Percentiles rank a stretch among this genome's conserved stretches.
Evolutionary conservation across 2,113 vertebrate genomes (phyloP).

Genomic region (Felis chaus): DNA sequence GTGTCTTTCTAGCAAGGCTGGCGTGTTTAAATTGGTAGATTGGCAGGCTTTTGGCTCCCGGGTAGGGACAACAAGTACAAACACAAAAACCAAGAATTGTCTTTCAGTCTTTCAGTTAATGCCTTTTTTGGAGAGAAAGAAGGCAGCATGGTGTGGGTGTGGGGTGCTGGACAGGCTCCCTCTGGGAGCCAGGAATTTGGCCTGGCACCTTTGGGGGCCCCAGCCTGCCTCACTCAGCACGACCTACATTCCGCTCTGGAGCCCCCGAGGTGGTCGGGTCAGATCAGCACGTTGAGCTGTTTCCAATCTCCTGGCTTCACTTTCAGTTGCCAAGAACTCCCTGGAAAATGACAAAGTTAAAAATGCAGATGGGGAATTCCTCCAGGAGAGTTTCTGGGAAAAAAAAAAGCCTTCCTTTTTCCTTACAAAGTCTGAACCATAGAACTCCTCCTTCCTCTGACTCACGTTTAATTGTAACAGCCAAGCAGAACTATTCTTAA

Average conservation of each 20-base stretch:
- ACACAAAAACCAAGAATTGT: not conserved
- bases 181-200: not conserved
- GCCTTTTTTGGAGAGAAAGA: conserved; percentile 3
- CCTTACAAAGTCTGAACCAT: not conserved
- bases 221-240: rapidly evolving
- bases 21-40: not conserved
- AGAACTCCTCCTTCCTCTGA: not conserved
- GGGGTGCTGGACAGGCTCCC: not conserved
- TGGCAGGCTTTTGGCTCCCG: not conserved
- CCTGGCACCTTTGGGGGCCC: not conserved
- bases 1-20: not conserved
- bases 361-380: not conserved
- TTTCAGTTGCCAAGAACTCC: not conserved
- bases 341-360: not conserved
- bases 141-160: not conserved
- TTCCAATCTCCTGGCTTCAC: not conserved
- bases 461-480: not conserved
- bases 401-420: not conserved
- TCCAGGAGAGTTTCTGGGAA: not conserved
- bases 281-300: not conserved
- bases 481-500: not conserved
- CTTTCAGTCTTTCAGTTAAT: not conserved
- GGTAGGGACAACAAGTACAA: not conserved
- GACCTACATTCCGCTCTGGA: not conserved
- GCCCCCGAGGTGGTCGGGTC: no score